Percentiles rank a stretch among this genome's conserved stretches.
phyloP scores from a whole-genome alignment of 2,113 vertebrate genomes.

The Corydoras sp. region DNA sequence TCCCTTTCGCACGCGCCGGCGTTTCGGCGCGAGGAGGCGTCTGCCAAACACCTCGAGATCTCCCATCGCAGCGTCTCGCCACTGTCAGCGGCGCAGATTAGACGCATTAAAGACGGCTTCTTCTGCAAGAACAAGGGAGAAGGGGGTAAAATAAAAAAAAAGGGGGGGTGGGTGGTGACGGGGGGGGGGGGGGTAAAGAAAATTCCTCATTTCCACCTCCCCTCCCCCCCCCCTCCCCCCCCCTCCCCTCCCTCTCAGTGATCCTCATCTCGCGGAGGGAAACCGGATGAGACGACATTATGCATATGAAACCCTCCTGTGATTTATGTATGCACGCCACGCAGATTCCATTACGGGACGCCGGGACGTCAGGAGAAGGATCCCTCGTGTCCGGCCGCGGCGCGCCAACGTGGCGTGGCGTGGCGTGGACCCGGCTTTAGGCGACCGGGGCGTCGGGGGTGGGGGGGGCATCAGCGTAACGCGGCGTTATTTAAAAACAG shows the following conservation, averaged over 20 bases:
- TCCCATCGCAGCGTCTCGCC: conserved; percentile 79
- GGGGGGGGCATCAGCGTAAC: no score
- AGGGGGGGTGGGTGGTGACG: neutral
- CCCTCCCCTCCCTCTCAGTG: conserved; percentile 36
- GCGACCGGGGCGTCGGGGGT: no score
- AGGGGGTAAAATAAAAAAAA: conserved; percentile 29
- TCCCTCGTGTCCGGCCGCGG: conserved; percentile 83
- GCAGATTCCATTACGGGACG: conserved; percentile 99
- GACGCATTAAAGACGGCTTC: conserved; percentile 88
- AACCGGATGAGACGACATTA: conserved; percentile 92
- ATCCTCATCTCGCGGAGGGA: conserved; percentile 73
- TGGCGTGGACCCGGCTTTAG: no score
- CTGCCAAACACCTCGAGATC: conserved; percentile 84
- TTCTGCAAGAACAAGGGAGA: conserved; percentile 58
- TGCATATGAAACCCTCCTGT: conserved; percentile 99
- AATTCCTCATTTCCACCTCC: conserved; percentile 38
- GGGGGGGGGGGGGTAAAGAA: conserved; percentile 16
- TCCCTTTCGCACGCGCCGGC: conserved; percentile 7
- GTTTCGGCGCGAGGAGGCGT: conserved; percentile 72
- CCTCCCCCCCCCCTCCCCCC: no score
- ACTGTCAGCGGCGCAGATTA: conserved; percentile 92
- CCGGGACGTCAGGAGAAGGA: conserved; percentile 87
- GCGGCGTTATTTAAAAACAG: no score
- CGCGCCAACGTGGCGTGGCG: no score
- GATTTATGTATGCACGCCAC: conserved; percentile 99